Percentiles rank a stretch among this genome's conserved stretches.
These are phyloP conservation scores for Lasioglossum figueresi DNA, from an alignment of 2,888 invertebrate genomes.

Conservation along the genomic window DNA sequence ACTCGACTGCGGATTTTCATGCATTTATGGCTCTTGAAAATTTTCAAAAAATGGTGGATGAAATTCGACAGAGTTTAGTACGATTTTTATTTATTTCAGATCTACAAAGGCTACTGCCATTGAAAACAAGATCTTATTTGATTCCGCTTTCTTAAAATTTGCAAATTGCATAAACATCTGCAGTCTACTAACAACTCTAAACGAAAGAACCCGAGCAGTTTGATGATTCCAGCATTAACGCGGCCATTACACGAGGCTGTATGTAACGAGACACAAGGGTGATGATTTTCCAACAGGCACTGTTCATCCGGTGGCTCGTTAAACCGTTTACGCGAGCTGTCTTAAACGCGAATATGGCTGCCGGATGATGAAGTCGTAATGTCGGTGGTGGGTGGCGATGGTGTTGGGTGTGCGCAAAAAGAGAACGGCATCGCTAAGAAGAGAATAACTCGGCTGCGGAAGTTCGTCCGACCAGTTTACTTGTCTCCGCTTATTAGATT, in stretches of 20 bases:
- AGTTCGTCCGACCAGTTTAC: constrained; percentile 47
- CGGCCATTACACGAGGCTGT: neutral
- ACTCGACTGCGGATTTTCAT: neutral
- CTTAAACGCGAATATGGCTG: neutral
- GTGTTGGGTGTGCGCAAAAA: neutral
- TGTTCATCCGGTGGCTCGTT: constrained; percentile 4
- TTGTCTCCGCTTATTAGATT: constrained; percentile 52
- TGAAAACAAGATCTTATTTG: too few relatives aligned
- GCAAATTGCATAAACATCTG: too few relatives aligned
- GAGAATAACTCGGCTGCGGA: constrained; percentile 11
- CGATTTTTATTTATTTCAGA: too few relatives aligned
- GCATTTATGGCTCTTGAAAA: too few relatives aligned
- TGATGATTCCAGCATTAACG: neutral
- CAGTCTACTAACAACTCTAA: neutral
- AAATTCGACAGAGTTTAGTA: too few relatives aligned
- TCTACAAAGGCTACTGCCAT: too few relatives aligned
- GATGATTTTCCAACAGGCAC: neutral
- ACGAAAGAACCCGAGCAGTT: neutral
- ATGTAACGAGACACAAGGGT: neutral
- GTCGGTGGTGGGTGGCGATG: neutral
- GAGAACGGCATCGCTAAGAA: constrained; percentile 11
- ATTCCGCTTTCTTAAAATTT: too few relatives aligned
- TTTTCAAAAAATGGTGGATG: too few relatives aligned
- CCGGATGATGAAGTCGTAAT: neutral
- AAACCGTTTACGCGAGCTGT: neutral